phyloP scores from a whole-genome alignment of 2,113 vertebrate species.

The Acrocephalus arundinaceus region DNA sequence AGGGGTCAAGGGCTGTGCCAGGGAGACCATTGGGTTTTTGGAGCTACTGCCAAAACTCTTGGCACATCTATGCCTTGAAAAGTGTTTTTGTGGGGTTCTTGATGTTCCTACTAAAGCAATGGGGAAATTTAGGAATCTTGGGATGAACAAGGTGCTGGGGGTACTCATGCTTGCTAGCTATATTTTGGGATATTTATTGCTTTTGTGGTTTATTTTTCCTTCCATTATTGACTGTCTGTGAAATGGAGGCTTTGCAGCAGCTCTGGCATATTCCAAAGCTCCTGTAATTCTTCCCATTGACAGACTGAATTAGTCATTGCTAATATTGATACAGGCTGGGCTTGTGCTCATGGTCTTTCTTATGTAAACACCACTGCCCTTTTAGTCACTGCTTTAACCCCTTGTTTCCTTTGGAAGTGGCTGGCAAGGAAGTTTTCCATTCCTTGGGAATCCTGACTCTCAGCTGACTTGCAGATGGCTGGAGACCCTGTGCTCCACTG shows the following conservation, averaged over 20 bases:
- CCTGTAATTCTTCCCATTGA: conserved; percentile 24
- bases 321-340: conserved; percentile 37
- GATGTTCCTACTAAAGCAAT: background rate
- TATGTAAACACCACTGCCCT: conserved; percentile 32
- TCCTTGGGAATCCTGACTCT: background rate
- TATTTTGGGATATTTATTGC: background rate
- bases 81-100: background rate
- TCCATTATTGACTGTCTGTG: background rate
- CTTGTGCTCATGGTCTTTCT: background rate
- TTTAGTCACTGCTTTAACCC: background rate
- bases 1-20: background rate
- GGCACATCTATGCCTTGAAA: background rate
- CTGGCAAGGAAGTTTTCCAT: background rate
- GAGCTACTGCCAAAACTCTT: background rate
- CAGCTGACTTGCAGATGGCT: background rate
- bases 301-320: conserved; percentile 47
- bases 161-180: background rate
- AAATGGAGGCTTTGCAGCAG: conserved; percentile 40
- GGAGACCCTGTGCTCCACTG: background rate
- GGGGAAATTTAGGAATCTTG: background rate
- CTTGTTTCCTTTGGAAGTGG: background rate
- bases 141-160: background rate
- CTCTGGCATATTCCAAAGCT: background rate
- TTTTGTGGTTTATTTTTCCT: background rate
- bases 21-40: background rate